Percentiles rank a stretch among this genome's conserved stretches.
These are phyloP conservation scores for Phyllotreta striolata DNA, from an alignment of 2,888 invertebrate genomes.

Conservation along the genomic window DNA sequence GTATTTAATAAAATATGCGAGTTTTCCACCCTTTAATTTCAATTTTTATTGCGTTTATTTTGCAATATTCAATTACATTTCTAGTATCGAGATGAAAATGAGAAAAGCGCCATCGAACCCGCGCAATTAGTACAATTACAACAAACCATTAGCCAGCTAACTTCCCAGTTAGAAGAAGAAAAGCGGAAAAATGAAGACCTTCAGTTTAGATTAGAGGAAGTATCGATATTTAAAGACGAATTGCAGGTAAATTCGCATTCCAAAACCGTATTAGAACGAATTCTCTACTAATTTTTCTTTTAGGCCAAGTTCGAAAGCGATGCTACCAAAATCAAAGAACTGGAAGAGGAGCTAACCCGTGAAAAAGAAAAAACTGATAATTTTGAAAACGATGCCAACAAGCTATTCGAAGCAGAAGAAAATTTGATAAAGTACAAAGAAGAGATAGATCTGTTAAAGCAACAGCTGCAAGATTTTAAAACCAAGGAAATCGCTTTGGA, in stretches of 20 bases:
- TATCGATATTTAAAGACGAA: constrained; percentile 87
- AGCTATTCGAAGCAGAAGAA: constrained; percentile 72
- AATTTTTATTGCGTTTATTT: constrained; percentile 35
- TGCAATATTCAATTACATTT: constrained; percentile 39
- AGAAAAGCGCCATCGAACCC: constrained; percentile 66
- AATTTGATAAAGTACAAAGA: constrained; percentile 69
- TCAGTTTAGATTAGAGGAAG: constrained; percentile 91
- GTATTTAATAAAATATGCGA: constrained; percentile 57
- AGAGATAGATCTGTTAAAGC: constrained; percentile 65
- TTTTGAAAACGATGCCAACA: constrained; percentile 65
- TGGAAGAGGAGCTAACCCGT: constrained; percentile 61
- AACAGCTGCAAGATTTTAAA: constrained; percentile 65
- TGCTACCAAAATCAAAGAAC: constrained; percentile 62
- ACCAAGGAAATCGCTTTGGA: constrained; percentile 58
- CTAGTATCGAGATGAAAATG: constrained; percentile 66
- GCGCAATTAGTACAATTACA: constrained; percentile 66
- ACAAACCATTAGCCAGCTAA: constrained; percentile 66
- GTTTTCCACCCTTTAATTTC: not conserved
- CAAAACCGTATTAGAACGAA: not conserved
- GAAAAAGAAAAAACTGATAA: constrained; percentile 62
- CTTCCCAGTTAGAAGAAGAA: constrained; percentile 77
- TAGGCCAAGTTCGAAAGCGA: constrained; percentile 63
- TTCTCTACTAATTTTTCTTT: constrained; percentile 31
- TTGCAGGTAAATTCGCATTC: constrained; percentile 67
- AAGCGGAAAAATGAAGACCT: constrained; percentile 86